These are phyloP conservation scores for Chinchilla lanigera DNA, from an alignment of 2,113 vertebrate species.

Conservation along the genomic window DNA sequence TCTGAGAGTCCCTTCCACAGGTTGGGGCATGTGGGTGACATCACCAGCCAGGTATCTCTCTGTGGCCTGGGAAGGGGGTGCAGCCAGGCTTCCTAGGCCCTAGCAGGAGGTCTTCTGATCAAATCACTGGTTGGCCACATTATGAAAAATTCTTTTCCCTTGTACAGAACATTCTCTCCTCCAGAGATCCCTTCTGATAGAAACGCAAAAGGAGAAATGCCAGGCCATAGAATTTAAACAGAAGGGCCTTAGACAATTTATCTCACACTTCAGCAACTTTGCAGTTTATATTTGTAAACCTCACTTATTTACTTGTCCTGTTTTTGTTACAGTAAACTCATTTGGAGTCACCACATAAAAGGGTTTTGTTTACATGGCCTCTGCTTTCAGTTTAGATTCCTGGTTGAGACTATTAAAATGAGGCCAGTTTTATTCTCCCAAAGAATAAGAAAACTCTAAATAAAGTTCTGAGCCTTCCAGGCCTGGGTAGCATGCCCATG, in stretches of 20 bases:
- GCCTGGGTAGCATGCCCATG: conserved; percentile 15
- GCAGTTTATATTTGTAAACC: conserved; percentile 81
- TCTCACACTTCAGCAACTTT: conserved; percentile 83
- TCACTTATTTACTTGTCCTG: conserved; percentile 82
- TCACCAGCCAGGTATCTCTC: neutral
- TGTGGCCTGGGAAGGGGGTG: no score
- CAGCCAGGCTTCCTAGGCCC: neutral
- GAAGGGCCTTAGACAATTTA: conserved; percentile 76
- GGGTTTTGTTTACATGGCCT: conserved; percentile 78
- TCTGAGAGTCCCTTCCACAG: neutral
- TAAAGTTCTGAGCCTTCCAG: conserved; percentile 61
- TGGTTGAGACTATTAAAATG: conserved; percentile 78
- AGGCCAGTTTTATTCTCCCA: conserved; percentile 63
- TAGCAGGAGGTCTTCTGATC: conserved; percentile 1
- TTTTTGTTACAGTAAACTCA: conserved; percentile 82
- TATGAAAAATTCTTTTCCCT: conserved; percentile 60
- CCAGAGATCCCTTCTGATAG: conserved; percentile 51
- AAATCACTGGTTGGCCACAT: conserved; percentile 7
- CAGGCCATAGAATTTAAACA: conserved; percentile 75
- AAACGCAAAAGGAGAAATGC: conserved; percentile 54
- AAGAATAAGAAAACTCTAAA: conserved; percentile 75
- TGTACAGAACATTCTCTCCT: conserved; percentile 65
- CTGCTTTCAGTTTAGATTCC: conserved; percentile 82
- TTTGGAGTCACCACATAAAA: conserved; percentile 81
- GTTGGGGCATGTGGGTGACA: neutral